Evolutionary conservation across 2,113 vertebrate genomes (phyloP), one percentile per base, ranked within the genome.

Genomic region (Caloenas nicobarica): DNA sequence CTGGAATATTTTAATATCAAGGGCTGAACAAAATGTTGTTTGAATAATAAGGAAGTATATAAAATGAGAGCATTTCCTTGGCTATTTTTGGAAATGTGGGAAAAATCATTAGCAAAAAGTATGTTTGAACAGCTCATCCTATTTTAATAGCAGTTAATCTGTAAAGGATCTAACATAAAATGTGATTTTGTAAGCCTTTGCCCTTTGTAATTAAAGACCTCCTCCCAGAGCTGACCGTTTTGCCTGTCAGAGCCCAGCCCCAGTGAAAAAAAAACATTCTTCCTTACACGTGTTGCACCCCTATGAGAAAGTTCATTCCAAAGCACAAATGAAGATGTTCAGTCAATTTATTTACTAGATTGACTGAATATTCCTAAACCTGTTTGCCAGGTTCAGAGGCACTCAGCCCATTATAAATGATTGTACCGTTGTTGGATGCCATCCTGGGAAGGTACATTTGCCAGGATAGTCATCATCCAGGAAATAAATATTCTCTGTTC

Each of bases 321-420:
- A 91, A 94, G 73, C 44, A 85, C 65, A 24, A 74, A 82, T 71
- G 26, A 79, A 79, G 84, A 92, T 95, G 62, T 95, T 96, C 86
- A 92, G 96, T 92, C 93, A 96, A 93, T 96, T 94, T 93, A 97
- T 96, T 96, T 92, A 93, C 54, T 89, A 70, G 70, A 96, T 89
- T 96, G 90, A 95, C 72, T 86, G 73, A 92, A 81, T 91, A 85
- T 87, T 92, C 33, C 91, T 93, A 91, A 87, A 85, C 73, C 36
- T 65, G 13, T 73, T 95, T 92, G 96, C 86, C 88, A 92, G 91
- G 57, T 92, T 95, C 77, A 84, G 57, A 85, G 81, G 31, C 66
- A 66, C 36, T 40, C 34, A 85, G 66, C 58, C 83, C 66, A 62
- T 95, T 92, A 79, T 38, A 93, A 95, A 81, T 93, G 36, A 80